phyloP scores from a whole-genome alignment of 2,113 vertebrate genomes.

The Ameiurus melas region DNA sequence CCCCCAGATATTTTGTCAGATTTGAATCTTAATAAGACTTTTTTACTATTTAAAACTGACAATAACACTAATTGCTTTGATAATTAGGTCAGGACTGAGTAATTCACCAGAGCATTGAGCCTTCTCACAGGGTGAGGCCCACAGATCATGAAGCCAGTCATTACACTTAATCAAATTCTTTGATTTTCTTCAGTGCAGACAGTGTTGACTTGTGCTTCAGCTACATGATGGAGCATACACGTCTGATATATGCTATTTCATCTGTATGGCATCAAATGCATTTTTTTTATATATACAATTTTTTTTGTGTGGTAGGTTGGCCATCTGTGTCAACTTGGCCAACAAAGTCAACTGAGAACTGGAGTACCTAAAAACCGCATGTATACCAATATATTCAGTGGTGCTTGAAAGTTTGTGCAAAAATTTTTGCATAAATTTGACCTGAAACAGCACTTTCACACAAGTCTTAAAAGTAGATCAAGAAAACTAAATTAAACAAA shows the following conservation, averaged over 20 bases:
- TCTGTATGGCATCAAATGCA: neutral
- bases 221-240: neutral
- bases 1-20: neutral
- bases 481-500: too few relatives aligned
- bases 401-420: too few relatives aligned
- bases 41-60: neutral
- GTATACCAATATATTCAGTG: too few relatives aligned
- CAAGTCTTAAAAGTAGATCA: too few relatives aligned
- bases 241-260: too few relatives aligned
- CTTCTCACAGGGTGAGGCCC: neutral
- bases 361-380: neutral
- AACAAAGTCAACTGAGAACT: neutral
- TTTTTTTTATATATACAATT: neutral
- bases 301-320: neutral
- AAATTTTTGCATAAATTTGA: too few relatives aligned
- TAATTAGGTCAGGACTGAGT: neutral
- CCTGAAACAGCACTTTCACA: too few relatives aligned
- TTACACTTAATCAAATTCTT: neutral
- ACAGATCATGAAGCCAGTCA: neutral
- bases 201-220: neutral
- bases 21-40: neutral
- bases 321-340: neutral
- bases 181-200: constrained; percentile 1
- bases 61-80: neutral
- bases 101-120: neutral